Percentiles rank a stretch among this genome's conserved stretches.
phyloP scores from a whole-genome alignment of 1,140 invertebrate species.

The Lucilia sericata region DNA sequence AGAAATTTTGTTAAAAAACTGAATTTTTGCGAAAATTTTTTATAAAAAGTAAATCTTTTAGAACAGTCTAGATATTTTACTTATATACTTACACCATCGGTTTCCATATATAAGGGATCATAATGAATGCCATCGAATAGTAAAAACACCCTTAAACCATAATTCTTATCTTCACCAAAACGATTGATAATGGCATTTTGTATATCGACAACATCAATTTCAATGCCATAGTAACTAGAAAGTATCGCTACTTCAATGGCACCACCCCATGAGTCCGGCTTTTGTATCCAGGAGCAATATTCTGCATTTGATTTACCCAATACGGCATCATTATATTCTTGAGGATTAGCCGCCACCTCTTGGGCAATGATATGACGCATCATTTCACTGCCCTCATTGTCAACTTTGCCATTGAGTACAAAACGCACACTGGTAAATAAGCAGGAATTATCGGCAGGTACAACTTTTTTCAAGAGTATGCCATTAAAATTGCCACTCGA shows the following conservation, averaged over 20 bases:
- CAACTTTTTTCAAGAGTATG: conserved; percentile 89
- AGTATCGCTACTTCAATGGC: conserved; percentile 93
- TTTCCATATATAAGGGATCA: conserved; percentile 91
- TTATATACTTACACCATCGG: conserved; percentile 70
- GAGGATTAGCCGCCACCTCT: conserved; percentile 80
- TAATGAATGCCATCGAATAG: conserved; percentile 98
- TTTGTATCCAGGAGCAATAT: conserved; percentile 90
- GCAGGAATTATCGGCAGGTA: conserved; percentile 96
- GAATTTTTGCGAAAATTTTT: too few species aligned
- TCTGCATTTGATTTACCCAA: conserved; percentile 87
- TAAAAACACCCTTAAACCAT: conserved; percentile 85
- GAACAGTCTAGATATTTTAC: background rate
- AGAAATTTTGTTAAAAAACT: too few species aligned
- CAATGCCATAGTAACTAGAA: conserved; percentile 88
- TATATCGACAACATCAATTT: conserved; percentile 95
- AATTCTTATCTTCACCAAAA: conserved; percentile 94
- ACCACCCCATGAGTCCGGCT: conserved; percentile 91
- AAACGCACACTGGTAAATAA: conserved; percentile 90
- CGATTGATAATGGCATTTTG: conserved; percentile 89
- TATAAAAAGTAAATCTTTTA: too few species aligned
- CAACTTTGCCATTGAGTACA: conserved; percentile 80
- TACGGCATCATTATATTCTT: conserved; percentile 87
- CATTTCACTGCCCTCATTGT: conserved; percentile 76
- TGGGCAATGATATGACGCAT: conserved; percentile 90
- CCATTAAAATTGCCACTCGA: conserved; percentile 72